Conservation (phyloP, 1,140 invertebrate genomes). For the Gerris buenoi region DNA sequence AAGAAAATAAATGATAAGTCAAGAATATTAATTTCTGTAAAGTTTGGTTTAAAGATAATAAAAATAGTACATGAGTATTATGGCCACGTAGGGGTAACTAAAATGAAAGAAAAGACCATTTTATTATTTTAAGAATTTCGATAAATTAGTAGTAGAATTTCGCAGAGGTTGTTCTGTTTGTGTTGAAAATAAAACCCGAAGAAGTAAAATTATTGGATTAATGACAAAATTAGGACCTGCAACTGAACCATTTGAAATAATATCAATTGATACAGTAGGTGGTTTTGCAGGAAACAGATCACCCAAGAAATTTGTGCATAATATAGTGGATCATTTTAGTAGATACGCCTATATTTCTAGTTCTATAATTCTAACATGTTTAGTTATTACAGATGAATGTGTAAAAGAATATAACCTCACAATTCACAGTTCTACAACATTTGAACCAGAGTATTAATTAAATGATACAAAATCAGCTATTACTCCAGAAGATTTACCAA, state of each 20-base stretch:
- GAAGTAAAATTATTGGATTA: conserved; percentile 18
- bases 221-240: conserved; percentile 26
- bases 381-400: too few species aligned
- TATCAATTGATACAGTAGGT: conserved; percentile 24
- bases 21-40: neutral
- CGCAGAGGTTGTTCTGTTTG: conserved; percentile 23
- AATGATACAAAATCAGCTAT: too few species aligned
- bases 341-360: neutral
- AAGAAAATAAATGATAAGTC: neutral
- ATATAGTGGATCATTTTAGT: conserved; percentile 17
- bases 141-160: too few species aligned
- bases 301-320: conserved; percentile 22
- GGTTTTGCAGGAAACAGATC: conserved; percentile 19
- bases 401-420: too few species aligned
- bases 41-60: too few species aligned
- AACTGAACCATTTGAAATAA: conserved; percentile 27
- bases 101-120: neutral
- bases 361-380: too few species aligned
- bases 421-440: too few species aligned
- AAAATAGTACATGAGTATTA: neutral
- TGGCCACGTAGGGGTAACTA: neutral
- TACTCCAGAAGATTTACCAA: too few species aligned
- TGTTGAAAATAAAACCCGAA: conserved; percentile 28
- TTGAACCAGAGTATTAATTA: too few species aligned
- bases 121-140: too few species aligned